Percentiles rank a stretch among this genome's conserved stretches.
Evolutionary conservation across 2,888 invertebrate genomes (phyloP).

Genomic region (Cantharis flavilabris): DNA sequence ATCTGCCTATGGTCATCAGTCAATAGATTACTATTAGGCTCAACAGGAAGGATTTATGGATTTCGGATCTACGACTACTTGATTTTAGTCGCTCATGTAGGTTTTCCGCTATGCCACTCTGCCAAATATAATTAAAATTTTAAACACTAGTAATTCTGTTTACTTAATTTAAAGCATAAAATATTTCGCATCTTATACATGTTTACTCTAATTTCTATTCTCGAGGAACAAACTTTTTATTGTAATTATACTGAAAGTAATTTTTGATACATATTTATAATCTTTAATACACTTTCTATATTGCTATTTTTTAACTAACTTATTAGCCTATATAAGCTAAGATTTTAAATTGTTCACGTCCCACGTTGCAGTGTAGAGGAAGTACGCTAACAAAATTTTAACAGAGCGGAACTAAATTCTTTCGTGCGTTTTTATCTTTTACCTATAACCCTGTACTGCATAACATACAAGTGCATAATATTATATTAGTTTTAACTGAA

Average conservation of each 20-base stretch:
- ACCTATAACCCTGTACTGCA: background rate
- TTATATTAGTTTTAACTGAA: background rate
- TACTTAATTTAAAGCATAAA: background rate
- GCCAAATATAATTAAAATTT: background rate
- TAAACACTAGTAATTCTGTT: background rate
- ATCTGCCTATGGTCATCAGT: no score
- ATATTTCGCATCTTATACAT: background rate
- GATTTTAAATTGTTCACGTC: slow-evolving; percentile 8
- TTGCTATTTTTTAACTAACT: background rate
- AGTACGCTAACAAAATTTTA: slow-evolving; percentile 5
- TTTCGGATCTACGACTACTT: background rate
- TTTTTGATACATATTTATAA: background rate
- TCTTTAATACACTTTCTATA: slow-evolving; percentile 1
- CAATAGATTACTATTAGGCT: background rate
- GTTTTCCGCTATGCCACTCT: background rate
- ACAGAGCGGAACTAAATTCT: slow-evolving; percentile 17
- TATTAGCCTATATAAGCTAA: background rate
- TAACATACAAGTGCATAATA: background rate
- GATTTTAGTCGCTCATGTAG: background rate
- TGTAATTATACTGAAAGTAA: background rate
- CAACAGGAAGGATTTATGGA: background rate
- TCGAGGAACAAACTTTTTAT: background rate
- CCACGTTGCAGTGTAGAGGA: slow-evolving; percentile 4
- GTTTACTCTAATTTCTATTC: background rate
- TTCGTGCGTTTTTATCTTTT: background rate